Percentiles rank a stretch among this genome's conserved stretches.
These are phyloP conservation scores for Xiphias gladius DNA, from an alignment of 2,113 vertebrate species.

Conservation along the genomic window DNA sequence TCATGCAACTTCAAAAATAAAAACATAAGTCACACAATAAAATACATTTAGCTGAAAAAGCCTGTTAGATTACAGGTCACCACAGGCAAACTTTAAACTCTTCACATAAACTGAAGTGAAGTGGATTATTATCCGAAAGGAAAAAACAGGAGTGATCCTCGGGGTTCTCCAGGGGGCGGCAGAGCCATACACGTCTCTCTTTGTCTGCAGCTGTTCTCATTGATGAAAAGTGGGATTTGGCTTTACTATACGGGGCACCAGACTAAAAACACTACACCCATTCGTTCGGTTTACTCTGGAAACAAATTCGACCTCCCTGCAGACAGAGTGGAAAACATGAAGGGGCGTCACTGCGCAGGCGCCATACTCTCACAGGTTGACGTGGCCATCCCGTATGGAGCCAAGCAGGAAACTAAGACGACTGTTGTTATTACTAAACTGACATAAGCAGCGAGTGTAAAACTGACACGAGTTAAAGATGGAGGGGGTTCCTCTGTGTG, in stretches of 20 bases:
- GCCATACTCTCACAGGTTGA: conserved; percentile 58
- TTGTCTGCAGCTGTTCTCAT: background rate
- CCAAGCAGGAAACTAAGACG: background rate
- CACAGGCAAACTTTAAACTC: conserved; percentile 11
- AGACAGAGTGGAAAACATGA: background rate
- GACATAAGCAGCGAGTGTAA: conserved; percentile 9
- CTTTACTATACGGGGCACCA: background rate
- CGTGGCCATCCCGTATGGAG: conserved; percentile 52
- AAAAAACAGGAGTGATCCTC: background rate
- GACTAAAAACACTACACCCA: background rate
- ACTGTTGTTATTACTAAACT: conserved; percentile 24
- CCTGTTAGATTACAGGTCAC: conserved; percentile 12
- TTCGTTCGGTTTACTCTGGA: conserved; percentile 1
- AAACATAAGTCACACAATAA: conserved; percentile 19
- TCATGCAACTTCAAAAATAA: conserved; percentile 25
- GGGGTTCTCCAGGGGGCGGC: conserved; percentile 48
- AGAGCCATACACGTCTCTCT: conserved; percentile 1
- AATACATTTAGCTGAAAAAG: conserved; percentile 49
- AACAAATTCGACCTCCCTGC: background rate
- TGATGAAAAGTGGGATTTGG: background rate
- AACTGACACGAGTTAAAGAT: conserved; percentile 17
- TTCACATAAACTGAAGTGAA: conserved; percentile 10
- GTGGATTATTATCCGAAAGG: background rate
- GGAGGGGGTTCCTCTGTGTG: background rate
- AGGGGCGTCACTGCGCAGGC: background rate